Evolutionary conservation across 2,797 vertebrate genomes (phyloP), one percentile per base, ranked within the genome.

Genomic region (Pipistrellus nathusii): DNA sequence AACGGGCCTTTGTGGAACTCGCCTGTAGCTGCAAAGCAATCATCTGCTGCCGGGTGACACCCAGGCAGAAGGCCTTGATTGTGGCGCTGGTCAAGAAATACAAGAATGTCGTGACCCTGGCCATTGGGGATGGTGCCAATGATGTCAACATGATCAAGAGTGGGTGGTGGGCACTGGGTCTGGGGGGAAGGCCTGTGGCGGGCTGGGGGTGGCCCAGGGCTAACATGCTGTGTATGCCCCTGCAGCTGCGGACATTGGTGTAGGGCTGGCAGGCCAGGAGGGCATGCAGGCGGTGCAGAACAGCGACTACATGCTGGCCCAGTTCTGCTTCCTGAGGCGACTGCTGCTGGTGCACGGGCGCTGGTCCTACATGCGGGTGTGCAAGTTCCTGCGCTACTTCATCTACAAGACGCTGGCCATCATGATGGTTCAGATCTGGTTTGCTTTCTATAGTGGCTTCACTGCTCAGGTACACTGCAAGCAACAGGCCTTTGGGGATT

Each of bases 131-230:
- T 0, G 99, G 99, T 0, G 99, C 99, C 98, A 99, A 99, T 0
- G 99, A 99, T 0, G 98, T 99, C 62, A 99, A 99, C 98, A 99
- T 99, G 99, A 99, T 99, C 96, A 99, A 99, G 97, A 99, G 99
- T 99, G 97, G 46, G 85, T 75, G 48, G 10, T 7, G 0, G 0
- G 9, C 48, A 3, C 23, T 8, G 0, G 46, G 27, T 14, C 8
- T 3, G 0, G 38, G 57, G 93, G 32, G 48, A 23, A 30, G 68
- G 72, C 9, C 38, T 18, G 23, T 3, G 3, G 64, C 0, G 13
- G 14, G 23, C 5, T 0, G 5, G 51, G 10, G 18, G 8, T 6
- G 3, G 21, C 27, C 18, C 3, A 0, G 14, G 4, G 21, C 88
- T 1, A 2, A 83, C 41, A 0, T 0, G 30, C 76, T 15, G 25